phyloP scores from a whole-genome alignment of 2,888 invertebrate genomes.

The Geophilus truncorum region DNA sequence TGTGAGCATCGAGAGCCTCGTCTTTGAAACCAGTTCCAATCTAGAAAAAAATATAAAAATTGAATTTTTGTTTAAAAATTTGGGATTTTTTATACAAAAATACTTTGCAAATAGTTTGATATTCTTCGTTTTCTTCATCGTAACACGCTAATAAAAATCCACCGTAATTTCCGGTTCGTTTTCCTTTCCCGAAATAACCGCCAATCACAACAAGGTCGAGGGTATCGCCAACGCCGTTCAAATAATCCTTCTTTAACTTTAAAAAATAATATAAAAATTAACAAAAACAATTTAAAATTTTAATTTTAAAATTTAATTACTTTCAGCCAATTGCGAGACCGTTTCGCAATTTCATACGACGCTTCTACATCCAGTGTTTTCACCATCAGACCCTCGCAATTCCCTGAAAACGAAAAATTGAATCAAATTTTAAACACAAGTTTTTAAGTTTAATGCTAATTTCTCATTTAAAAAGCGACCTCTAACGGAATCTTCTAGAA shows the following conservation, averaged over 20 bases:
- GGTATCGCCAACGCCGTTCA: constrained; percentile 94
- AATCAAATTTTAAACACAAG: too few relatives aligned
- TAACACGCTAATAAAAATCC: constrained; percentile 93
- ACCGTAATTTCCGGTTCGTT: constrained; percentile 86
- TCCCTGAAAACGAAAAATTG: constrained; percentile 57
- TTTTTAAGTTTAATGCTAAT: too few relatives aligned
- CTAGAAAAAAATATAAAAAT: constrained; percentile 47
- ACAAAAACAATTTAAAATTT: background rate
- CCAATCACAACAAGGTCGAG: constrained; percentile 94
- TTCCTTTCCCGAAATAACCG: constrained; percentile 87
- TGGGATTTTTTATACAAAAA: constrained; percentile 25
- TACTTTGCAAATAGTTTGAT: constrained; percentile 87
- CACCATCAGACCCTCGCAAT: constrained; percentile 98
- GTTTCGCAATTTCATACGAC: constrained; percentile 93
- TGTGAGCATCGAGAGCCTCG: constrained; percentile 73
- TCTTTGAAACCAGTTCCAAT: constrained; percentile 94
- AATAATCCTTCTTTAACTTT: constrained; percentile 89
- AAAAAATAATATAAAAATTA: background rate
- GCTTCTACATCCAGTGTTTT: constrained; percentile 86
- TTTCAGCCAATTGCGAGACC: constrained; percentile 91
- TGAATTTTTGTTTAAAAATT: background rate
- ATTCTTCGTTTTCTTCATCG: constrained; percentile 82
- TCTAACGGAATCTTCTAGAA: constrained; percentile 89
- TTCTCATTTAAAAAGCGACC: too few relatives aligned
- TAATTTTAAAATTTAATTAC: constrained; percentile 34